phyloP scores from a whole-genome alignment of 1,140 invertebrate species.

The Trachelipus rathkii region DNA sequence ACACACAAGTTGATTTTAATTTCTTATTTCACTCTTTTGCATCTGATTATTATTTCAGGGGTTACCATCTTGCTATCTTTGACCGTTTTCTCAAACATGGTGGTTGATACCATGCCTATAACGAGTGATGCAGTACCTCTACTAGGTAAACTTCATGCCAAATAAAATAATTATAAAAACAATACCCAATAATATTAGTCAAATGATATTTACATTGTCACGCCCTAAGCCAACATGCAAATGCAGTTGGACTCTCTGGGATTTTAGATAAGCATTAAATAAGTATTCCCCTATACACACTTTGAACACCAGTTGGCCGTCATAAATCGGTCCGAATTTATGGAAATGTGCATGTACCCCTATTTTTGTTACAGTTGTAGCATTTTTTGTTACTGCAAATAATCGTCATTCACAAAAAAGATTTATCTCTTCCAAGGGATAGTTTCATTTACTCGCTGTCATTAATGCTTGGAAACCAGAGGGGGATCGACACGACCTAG shows the following conservation, averaged over 20 bases:
- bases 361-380: slow-evolving; percentile 7
- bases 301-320: neutral
- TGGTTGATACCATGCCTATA: slow-evolving; percentile 75
- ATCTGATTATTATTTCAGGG: slow-evolving; percentile 56
- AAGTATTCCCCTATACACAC: neutral
- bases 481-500: slow-evolving; percentile 38
- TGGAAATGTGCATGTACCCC: slow-evolving; percentile 8
- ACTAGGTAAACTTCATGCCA: slow-evolving; percentile 61
- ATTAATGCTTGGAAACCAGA: slow-evolving; percentile 50
- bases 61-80: slow-evolving; percentile 83
- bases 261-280: neutral
- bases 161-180: neutral
- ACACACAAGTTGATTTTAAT: slow-evolving; percentile 47
- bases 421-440: neutral
- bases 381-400: neutral
- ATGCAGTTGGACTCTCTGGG: neutral
- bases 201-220: neutral
- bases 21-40: slow-evolving; percentile 40
- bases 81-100: slow-evolving; percentile 82
- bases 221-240: neutral
- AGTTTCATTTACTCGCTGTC: neutral
- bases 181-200: no score
- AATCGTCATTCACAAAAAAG: no score
- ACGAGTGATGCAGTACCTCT: slow-evolving; percentile 78
- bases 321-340: slow-evolving; percentile 4